Percentiles rank a stretch among this genome's conserved stretches.
Evolutionary conservation across 2,113 vertebrate genomes (phyloP).

Genomic region (Chamaea fasciata): DNA sequence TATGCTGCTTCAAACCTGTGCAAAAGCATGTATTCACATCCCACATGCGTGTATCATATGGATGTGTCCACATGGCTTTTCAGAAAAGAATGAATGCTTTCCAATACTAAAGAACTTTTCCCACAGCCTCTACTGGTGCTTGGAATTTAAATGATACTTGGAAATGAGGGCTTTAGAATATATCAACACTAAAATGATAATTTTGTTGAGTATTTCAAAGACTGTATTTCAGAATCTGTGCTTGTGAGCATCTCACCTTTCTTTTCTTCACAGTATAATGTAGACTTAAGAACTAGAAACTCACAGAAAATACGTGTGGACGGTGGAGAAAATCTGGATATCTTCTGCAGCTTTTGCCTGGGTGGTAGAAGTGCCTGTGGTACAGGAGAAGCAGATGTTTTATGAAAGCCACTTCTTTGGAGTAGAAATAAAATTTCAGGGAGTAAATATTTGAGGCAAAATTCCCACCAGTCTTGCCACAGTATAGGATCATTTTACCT

Average conservation of each 20-base stretch:
- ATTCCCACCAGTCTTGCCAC: not conserved
- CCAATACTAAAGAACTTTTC: not conserved
- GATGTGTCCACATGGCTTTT: not conserved
- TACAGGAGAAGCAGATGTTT: not conserved
- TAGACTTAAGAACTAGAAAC: not conserved
- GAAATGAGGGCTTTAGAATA: not conserved
- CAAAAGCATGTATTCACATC: not conserved
- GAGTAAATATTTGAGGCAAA: not conserved
- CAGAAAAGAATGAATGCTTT: not conserved
- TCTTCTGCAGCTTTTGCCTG: not conserved
- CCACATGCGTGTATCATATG: not conserved
- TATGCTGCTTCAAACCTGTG: not conserved
- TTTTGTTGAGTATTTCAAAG: not conserved
- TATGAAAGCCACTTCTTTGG: not conserved
- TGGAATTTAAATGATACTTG: not conserved
- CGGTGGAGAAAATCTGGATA: not conserved
- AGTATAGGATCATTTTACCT: not conserved
- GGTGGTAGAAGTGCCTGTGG: not conserved
- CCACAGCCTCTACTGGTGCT: not conserved
- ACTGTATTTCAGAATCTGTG: not conserved
- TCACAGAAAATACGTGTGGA: fast-evolving
- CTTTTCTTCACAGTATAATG: not conserved
- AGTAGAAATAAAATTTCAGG: not conserved
- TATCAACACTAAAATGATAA: not conserved
- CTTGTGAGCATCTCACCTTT: not conserved